Evolutionary conservation across 2,888 invertebrate genomes (phyloP).

Genomic region (Campoplex nolae): DNA sequence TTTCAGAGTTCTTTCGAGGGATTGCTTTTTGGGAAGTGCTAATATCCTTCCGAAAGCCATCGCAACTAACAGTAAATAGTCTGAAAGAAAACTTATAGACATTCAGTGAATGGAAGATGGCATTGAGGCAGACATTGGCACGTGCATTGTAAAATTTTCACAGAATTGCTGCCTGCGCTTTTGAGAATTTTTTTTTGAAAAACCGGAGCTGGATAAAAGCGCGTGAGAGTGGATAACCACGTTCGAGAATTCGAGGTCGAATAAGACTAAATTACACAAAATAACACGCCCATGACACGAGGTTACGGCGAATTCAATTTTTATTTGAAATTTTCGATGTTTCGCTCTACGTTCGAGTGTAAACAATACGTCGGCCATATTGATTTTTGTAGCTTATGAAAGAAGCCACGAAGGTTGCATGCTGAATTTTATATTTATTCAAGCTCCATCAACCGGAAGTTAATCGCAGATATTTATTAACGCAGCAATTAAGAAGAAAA

Average conservation of each 20-base stretch:
- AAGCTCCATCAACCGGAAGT: not conserved
- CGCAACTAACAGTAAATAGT: not conserved
- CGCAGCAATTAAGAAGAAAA: not conserved
- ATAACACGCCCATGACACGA: not conserved
- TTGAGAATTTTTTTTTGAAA: not conserved
- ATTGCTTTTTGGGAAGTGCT: not conserved
- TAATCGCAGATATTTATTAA: not conserved
- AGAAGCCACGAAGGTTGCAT: not conserved
- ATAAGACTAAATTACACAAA: not conserved
- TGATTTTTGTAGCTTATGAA: not conserved
- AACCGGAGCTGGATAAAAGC: not conserved
- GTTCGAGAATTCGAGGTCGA: not conserved
- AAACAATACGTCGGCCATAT: slow-evolving; percentile 16
- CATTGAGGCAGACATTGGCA: too few relatives aligned
- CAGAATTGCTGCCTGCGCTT: not conserved
- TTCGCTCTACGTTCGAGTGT: slow-evolving; percentile 12
- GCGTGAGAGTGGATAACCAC: not conserved
- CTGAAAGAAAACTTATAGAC: not conserved
- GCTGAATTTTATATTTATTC: not conserved
- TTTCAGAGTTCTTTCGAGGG: not conserved
- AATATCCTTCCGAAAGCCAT: not conserved
- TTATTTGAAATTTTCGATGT: slow-evolving; percentile 36
- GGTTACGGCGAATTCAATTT: slow-evolving; percentile 14
- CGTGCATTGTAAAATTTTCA: not conserved
- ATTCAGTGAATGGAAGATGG: not conserved